Base-by-base conservation (phyloP, 1,140 invertebrate genomes). In the Papilio polytes region DNA sequence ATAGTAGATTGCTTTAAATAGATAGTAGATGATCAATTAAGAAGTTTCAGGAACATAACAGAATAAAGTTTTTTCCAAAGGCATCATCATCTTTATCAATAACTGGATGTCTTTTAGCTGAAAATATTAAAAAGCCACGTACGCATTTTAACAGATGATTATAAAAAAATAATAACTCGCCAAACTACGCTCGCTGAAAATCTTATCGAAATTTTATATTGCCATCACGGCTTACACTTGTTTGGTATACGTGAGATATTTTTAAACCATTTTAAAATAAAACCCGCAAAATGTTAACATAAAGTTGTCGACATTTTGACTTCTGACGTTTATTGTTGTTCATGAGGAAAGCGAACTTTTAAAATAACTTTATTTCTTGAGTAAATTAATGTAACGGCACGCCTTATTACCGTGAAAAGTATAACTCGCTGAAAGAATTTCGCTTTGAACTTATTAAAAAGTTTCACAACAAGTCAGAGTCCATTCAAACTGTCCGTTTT, bases 381-480 rank as follows among this genome's bases (percentile, higher is more conserved):
- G 63, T 66, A 66, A 66, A 66, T 66, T 31, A 66, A 31, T 66
- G 26, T 66, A 66, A 66, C 26, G 63, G 63, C 36, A 31, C 63
- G 26, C 63, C 63, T 66, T 66, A 66, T 31, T 66, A 66, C 63
- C 63, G 63, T 31, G 22, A 26, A 31, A 31, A 26, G 20, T 63
- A 63, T 63, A 63, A 66, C 63, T 66, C 10, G 26, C 63, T 66
- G 63, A 66, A 66, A 66, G 63, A 31, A 66, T 66, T 66, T 66
- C 26, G 26, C 63, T 66, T 66, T 66, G 63, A 66, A 66, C 12
- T 66, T 66, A 66, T 66, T 66, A 66, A 66, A 31, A 66, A 66
- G 22, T 66, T 66, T 15, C 63, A 22, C 31, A 66, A 66, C 63
- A 63, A 63, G 8, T 13, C 63, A 31, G 63, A 66, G 63, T 66